Evolutionary conservation across 2,888 invertebrate genomes (phyloP), one percentile per base, ranked within the genome.

Genomic region (Neoscelio sp.): DNA sequence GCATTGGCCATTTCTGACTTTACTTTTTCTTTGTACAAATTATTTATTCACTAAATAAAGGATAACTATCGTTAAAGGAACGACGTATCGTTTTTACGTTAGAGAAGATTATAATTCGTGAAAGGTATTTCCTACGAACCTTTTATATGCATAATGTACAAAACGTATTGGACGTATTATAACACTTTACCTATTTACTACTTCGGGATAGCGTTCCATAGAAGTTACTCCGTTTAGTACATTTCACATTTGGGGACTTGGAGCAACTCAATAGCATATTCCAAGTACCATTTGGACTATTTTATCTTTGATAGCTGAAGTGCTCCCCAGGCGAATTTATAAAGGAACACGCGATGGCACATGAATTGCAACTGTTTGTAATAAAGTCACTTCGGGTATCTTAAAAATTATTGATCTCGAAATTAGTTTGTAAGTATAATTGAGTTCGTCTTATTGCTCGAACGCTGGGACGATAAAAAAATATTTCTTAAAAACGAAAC

Each of bases 161-260:
- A 74, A 75, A 52, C 28, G 60, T 33, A 67, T 67, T 67, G 35
- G 17, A 8, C 10, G 50, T 12, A 42, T 20, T 48, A 64, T 64
- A 56, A 76, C 26, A 56, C 64, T 62, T 38, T 35, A 18, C 46
- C 48, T 70, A 64, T 76, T 62, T 70, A 62, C 62, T 52, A 44
- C 60, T 54, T 26, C 26, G 20, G 35, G 46, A 64, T 64, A 62
- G 33, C 50, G 23, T 56, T 73, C 70, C 15, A 6, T 6, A 30
- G 23, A 60, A 62, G 68, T 58, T 70, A 52, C 35, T 46, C 35
- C 70, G 35, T 68, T 64, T 71, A 67, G 44, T 65, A 58, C 20
- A 44, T 58, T 71, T 65, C 65, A 48, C 70, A 64, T 65, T 77
- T n/a, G 60, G 60, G 46, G 54, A 67, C 50, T 68, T 58, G 65